These are phyloP conservation scores for Itoplectis maculator DNA, from an alignment of 2,888 invertebrate species.

Conservation along the genomic window DNA sequence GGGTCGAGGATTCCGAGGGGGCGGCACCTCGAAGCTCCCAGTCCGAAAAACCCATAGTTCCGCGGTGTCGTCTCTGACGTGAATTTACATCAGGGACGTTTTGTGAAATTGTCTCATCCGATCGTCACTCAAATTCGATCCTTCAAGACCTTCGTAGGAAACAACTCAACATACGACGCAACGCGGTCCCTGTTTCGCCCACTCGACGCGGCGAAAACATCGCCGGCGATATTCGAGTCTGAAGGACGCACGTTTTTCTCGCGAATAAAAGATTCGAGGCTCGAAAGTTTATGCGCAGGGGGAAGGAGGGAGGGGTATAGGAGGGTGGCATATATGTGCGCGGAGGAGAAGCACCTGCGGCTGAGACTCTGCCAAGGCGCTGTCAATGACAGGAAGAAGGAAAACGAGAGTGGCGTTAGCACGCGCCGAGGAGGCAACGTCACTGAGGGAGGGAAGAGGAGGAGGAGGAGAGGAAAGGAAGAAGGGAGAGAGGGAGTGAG, in stretches of 20 bases:
- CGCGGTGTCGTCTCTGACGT: conserved; percentile 54
- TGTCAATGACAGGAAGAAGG: conserved; percentile 57
- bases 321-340: conserved; percentile 24
- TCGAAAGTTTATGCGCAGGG: neutral
- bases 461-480: neutral
- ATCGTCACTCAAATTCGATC: no score
- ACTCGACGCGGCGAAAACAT: neutral
- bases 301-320: no score
- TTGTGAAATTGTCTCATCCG: neutral
- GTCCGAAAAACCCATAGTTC: conserved; percentile 54
- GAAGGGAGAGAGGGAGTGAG: conserved; percentile 8
- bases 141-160: no score
- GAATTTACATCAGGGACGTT: conserved; percentile 24
- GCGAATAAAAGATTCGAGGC: conserved; percentile 2
- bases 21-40: conserved; percentile 50
- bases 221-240: conserved; percentile 1
- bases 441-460: no score
- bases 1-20: conserved; percentile 53
- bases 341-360: conserved; percentile 41
- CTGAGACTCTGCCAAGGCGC: conserved; percentile 35
- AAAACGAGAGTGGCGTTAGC: conserved; percentile 30
- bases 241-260: conserved; percentile 6
- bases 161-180: neutral
- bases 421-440: neutral
- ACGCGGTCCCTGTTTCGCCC: neutral